phyloP scores from a whole-genome alignment of 2,888 invertebrate species.

The Cerastis rubricosa region DNA sequence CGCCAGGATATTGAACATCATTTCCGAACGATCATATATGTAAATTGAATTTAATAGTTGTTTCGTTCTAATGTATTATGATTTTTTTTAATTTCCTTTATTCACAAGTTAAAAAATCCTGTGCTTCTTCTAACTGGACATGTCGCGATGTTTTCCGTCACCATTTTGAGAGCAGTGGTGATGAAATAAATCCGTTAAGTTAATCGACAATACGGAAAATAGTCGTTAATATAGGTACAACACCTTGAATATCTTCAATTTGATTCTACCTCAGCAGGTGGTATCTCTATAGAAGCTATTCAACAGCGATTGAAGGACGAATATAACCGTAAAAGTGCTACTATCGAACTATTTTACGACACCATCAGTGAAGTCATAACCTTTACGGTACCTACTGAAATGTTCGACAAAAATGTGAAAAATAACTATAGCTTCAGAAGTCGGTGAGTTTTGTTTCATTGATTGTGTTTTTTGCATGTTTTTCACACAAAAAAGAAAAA shows the following conservation, averaged over 20 bases:
- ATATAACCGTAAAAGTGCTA: conserved; percentile 42
- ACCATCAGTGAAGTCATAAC: conserved; percentile 34
- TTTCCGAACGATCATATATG: conserved; percentile 44
- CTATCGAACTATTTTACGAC: conserved; percentile 56
- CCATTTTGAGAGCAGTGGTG: background rate
- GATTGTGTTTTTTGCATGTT: too few relatives aligned
- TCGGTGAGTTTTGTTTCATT: too few relatives aligned
- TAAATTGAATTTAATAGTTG: conserved; percentile 25
- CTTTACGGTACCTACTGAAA: conserved; percentile 9
- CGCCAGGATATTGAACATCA: conserved; percentile 40
- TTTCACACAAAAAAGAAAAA: too few relatives aligned
- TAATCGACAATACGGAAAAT: background rate
- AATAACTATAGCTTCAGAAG: too few relatives aligned
- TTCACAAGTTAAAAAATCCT: background rate
- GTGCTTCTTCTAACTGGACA: background rate
- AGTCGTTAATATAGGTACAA: background rate
- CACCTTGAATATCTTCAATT: conserved; percentile 8
- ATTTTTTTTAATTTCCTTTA: background rate
- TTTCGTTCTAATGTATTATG: conserved; percentile 12
- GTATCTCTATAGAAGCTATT: conserved; percentile 44
- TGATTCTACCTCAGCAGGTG: conserved; percentile 4
- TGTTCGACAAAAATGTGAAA: conserved; percentile 8
- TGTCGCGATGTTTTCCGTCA: background rate
- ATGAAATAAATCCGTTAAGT: background rate
- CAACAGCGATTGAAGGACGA: conserved; percentile 44